Evolutionary conservation across 2,888 invertebrate species (phyloP).

Genomic region (Carterocephalus palaemon): DNA sequence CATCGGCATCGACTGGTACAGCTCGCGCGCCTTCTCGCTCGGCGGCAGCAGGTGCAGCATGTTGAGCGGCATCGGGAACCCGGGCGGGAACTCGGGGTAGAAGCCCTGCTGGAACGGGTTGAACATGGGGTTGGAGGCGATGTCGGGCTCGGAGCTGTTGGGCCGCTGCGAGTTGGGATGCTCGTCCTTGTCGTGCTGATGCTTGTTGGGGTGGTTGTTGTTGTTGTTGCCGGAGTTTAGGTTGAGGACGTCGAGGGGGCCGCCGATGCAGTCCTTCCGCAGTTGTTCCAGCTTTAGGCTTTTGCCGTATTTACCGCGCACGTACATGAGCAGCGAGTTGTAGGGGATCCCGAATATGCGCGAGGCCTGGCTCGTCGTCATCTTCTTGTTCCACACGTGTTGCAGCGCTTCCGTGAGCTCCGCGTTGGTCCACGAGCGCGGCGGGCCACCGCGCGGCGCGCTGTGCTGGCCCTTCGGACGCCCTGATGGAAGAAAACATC

Average conservation of each 20-base stretch:
- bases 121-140: conserved; percentile 83
- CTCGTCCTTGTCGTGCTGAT: conserved; percentile 79
- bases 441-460: conserved; percentile 93
- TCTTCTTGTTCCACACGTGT: conserved; percentile 97
- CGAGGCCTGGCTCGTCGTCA: conserved; percentile 95
- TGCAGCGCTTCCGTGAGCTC: conserved; percentile 93
- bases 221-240: conserved; percentile 81
- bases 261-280: conserved; percentile 92
- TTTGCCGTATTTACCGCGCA: conserved; percentile 95
- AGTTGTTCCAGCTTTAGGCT: conserved; percentile 92
- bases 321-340: conserved; percentile 94
- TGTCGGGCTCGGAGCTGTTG: conserved; percentile 83
- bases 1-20: conserved; percentile 77
- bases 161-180: conserved; percentile 76
- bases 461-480: conserved; percentile 95
- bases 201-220: conserved; percentile 74
- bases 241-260: conserved; percentile 85
- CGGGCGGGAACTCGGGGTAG: conserved; percentile 89
- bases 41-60: conserved; percentile 92
- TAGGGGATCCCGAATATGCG: conserved; percentile 95
- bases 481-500: no score
- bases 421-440: conserved; percentile 94
- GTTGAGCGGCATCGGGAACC: conserved; percentile 90
- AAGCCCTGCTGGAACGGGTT: conserved; percentile 89
- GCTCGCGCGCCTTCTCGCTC: conserved; percentile 85